Percentiles rank a stretch among this genome's conserved stretches.
Evolutionary conservation across 2,113 vertebrate genomes (phyloP).

Genomic region (Scartelaos histophorus): DNA sequence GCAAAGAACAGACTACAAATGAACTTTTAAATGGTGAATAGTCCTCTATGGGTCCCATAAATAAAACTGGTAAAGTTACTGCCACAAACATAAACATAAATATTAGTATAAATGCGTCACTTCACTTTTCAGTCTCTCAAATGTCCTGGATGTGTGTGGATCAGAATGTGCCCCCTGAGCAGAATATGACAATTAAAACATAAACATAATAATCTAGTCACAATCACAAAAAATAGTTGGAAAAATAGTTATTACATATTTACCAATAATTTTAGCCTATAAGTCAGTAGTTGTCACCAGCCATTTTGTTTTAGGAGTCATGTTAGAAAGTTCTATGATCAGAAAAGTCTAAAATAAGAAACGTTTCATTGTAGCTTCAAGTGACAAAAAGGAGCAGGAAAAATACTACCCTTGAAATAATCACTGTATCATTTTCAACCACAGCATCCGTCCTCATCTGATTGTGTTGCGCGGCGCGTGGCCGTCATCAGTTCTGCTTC

Average conservation of each 20-base stretch:
- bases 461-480: conserved; percentile 17
- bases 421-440: conserved; percentile 48
- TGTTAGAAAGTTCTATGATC: conserved; percentile 36
- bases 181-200: neutral
- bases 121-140: neutral
- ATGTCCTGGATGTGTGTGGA: neutral
- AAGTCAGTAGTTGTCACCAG: conserved; percentile 37
- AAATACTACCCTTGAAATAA: conserved; percentile 22
- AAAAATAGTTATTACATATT: neutral
- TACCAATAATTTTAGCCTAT: neutral
- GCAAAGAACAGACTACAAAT: no score
- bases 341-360: neutral
- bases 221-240: neutral
- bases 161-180: neutral
- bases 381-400: conserved; percentile 18
- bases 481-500: conserved; percentile 12
- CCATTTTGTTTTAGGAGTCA: conserved; percentile 49
- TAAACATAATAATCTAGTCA: no score
- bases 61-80: no score
- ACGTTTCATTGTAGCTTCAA: conserved; percentile 35
- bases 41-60: no score
- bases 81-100: no score
- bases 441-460: conserved; percentile 37
- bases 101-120: no score
- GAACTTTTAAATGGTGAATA: no score